These are phyloP conservation scores for Aricia agestis DNA, from an alignment of 1,140 invertebrate species.

Conservation along the genomic window DNA sequence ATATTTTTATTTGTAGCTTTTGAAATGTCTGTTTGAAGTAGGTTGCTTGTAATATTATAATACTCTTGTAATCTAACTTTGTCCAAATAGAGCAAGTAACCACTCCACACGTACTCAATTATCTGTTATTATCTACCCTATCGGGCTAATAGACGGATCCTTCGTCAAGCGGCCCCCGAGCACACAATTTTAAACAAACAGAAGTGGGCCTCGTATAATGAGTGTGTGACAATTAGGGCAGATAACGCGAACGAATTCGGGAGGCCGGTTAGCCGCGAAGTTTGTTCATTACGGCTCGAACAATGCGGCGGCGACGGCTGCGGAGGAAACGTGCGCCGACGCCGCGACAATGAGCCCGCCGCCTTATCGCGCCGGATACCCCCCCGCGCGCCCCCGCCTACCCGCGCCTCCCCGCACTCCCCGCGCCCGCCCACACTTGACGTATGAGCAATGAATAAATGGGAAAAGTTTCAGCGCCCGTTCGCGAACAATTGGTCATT, in stretches of 20 bases:
- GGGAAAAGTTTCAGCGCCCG: constrained; percentile 69
- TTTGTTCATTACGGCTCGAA: constrained; percentile 71
- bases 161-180: constrained; percentile 53
- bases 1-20: too few relatives aligned
- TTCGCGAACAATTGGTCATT: constrained; percentile 72
- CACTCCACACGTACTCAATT: constrained; percentile 22
- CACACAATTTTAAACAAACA: constrained; percentile 59
- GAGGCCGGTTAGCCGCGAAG: constrained; percentile 61
- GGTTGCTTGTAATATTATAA: too few relatives aligned
- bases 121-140: constrained; percentile 13
- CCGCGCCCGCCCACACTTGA: constrained; percentile 50
- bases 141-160: constrained; percentile 49
- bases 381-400: constrained; percentile 27
- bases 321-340: constrained; percentile 71
- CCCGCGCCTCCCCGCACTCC: constrained; percentile 26
- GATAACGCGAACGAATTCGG: constrained; percentile 64
- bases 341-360: constrained; percentile 61
- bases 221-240: constrained; percentile 49
- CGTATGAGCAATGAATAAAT: constrained; percentile 73
- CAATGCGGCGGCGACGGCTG: constrained; percentile 65
- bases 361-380: constrained; percentile 67
- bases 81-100: not conserved
- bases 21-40: too few relatives aligned
- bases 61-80: not conserved
- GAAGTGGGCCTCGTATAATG: constrained; percentile 43